Evolutionary conservation across 1,140 invertebrate genomes (phyloP).

Genomic region (Ditylenchus dipsaci): DNA sequence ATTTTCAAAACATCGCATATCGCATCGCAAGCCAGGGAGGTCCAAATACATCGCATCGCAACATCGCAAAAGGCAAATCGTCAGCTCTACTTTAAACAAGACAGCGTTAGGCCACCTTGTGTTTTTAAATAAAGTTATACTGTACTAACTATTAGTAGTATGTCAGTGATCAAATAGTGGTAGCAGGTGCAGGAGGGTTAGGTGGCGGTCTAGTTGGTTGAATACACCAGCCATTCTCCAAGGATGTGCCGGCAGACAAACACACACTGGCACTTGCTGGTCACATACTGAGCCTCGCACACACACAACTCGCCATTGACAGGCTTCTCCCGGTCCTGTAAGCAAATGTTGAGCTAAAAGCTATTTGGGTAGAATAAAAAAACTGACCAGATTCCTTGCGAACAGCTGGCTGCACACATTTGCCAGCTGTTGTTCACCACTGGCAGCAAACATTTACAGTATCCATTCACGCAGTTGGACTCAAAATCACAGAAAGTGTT

Average conservation of each 20-base stretch:
- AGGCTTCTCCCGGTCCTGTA: constrained; percentile 53
- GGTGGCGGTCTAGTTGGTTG: not conserved
- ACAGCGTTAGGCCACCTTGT: no score
- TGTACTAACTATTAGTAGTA: no score
- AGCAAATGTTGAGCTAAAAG: no score
- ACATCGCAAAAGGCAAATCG: no score
- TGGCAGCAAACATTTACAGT: constrained; percentile 50
- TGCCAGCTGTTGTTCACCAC: constrained; percentile 45
- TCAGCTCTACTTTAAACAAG: no score
- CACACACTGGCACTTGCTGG: constrained; percentile 50
- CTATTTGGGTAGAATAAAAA: no score
- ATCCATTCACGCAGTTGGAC: constrained; percentile 38
- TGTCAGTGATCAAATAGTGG: no score
- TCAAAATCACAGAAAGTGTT: constrained; percentile 21
- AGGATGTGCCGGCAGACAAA: constrained; percentile 51
- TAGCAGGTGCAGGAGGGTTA: no score
- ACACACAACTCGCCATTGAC: constrained; percentile 50
- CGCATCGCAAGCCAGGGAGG: no score
- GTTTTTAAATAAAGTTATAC: no score
- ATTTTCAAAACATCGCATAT: no score
- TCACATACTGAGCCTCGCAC: constrained; percentile 48
- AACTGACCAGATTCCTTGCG: not conserved
- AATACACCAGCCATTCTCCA: constrained; percentile 48
- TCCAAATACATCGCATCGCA: no score
- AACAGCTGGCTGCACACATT: constrained; percentile 28